phyloP scores from a whole-genome alignment of 2,113 vertebrate species.

The Chamaea fasciata region DNA sequence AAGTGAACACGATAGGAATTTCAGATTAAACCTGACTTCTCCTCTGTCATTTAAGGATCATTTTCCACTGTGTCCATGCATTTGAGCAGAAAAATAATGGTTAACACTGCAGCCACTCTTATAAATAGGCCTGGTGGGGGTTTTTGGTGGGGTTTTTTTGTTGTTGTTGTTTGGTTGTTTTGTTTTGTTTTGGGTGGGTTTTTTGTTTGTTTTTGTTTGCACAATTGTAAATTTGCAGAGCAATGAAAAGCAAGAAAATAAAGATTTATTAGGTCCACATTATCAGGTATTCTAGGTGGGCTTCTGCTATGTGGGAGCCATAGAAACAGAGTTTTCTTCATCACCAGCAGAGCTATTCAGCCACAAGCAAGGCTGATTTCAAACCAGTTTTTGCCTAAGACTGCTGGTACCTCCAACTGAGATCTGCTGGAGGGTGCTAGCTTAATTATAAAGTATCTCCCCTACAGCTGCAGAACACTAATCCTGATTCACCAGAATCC shows the following conservation, averaged over 20 bases:
- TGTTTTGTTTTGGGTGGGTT: neutral
- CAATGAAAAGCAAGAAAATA: conserved; percentile 38
- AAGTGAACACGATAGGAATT: neutral
- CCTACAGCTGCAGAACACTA: conserved; percentile 40
- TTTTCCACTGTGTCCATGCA: neutral
- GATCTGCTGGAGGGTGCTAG: conserved; percentile 55
- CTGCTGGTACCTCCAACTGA: conserved; percentile 55
- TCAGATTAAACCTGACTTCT: neutral
- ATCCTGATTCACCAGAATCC: conserved; percentile 29
- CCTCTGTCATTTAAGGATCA: neutral
- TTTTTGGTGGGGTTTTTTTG: neutral
- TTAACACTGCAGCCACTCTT: neutral
- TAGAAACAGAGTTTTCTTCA: conserved; percentile 42
- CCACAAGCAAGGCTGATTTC: conserved; percentile 52
- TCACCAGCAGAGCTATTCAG: conserved; percentile 56
- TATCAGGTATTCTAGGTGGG: neutral
- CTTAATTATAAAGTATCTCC: conserved; percentile 58
- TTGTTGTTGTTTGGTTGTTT: no score
- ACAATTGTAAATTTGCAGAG: neutral
- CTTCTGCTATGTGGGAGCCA: conserved; percentile 38
- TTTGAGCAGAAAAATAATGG: neutral
- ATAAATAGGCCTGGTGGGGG: neutral
- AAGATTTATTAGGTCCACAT: neutral
- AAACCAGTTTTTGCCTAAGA: conserved; percentile 57
- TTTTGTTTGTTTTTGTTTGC: neutral